Conservation (phyloP, 2,888 invertebrate species). For the Agonopterix alstromeriana region DNA sequence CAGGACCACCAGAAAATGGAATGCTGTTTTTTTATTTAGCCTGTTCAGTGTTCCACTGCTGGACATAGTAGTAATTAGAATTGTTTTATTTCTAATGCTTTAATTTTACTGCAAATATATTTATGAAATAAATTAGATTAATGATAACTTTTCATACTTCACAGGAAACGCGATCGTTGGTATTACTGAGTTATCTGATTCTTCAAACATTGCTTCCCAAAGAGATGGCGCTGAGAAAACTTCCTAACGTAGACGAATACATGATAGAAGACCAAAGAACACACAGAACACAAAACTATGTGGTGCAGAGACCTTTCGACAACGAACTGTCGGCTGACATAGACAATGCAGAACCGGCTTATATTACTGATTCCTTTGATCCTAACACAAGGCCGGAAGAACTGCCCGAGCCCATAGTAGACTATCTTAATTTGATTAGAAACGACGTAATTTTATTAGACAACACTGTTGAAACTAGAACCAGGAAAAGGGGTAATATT, state of each 20-base stretch:
- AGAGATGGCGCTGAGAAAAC: conserved; percentile 34
- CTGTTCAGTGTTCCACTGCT: too few relatives aligned
- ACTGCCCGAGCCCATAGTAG: conserved; percentile 51
- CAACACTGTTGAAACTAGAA: conserved; percentile 60
- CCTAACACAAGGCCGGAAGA: conserved; percentile 39
- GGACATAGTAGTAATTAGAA: too few relatives aligned
- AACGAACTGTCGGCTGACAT: conserved; percentile 31
- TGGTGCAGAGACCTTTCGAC: conserved; percentile 36
- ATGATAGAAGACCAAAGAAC: conserved; percentile 47
- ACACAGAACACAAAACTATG: conserved; percentile 49
- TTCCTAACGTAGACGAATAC: conserved; percentile 39
- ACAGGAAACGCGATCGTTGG: conserved; percentile 35
- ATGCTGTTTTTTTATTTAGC: too few relatives aligned
- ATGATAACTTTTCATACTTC: conserved; percentile 17
- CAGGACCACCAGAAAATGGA: too few relatives aligned
- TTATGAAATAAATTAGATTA: not conserved
- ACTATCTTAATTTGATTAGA: conserved; percentile 62
- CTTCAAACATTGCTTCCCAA: conserved; percentile 34
- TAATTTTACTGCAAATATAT: too few relatives aligned
- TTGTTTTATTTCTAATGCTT: too few relatives aligned
- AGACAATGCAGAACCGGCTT: conserved; percentile 31
- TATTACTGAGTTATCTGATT: conserved; percentile 27
- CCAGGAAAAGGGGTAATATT: conserved; percentile 55
- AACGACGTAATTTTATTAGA: conserved; percentile 60
- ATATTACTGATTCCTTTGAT: conserved; percentile 30